These are phyloP conservation scores for Podiceps cristatus DNA, from an alignment of 2,113 vertebrate genomes.

Conservation along the genomic window DNA sequence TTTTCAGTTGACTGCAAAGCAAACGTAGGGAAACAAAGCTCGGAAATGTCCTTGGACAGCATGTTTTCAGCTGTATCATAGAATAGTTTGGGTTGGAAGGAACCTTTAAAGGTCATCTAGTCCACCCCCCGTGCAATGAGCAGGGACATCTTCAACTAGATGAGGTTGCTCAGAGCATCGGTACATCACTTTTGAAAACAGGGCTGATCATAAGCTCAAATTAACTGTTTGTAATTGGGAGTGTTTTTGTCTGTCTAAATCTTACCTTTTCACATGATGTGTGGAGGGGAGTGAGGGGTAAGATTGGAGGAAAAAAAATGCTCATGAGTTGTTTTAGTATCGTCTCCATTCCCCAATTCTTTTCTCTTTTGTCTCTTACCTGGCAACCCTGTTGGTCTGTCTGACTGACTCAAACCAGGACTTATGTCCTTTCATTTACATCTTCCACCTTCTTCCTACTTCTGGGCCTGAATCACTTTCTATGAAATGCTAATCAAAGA, in stretches of 20 bases:
- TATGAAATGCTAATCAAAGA: neutral
- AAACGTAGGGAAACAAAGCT: neutral
- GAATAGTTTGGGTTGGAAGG: too few species aligned
- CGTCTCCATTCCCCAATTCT: fast-evolving
- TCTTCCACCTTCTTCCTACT: neutral
- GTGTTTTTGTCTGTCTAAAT: neutral
- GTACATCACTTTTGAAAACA: neutral
- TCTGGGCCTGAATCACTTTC: neutral
- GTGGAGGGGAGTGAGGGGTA: neutral
- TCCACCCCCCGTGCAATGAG: too few species aligned
- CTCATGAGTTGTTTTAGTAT: neutral
- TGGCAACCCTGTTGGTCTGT: neutral
- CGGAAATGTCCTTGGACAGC: neutral
- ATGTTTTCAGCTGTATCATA: neutral
- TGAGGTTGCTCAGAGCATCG: neutral
- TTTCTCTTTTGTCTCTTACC: neutral
- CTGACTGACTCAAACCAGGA: neutral
- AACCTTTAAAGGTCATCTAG: too few species aligned
- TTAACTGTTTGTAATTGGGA: neutral
- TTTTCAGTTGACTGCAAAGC: neutral
- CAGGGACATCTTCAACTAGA: too few species aligned
- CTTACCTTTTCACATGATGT: neutral
- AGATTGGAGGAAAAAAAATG: neutral
- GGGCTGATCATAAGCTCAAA: neutral
- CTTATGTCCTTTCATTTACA: neutral